Percentiles rank a stretch among this genome's conserved stretches.
Conservation (phyloP, 2,888 invertebrate genomes). For the Drosophila borborema region DNA sequence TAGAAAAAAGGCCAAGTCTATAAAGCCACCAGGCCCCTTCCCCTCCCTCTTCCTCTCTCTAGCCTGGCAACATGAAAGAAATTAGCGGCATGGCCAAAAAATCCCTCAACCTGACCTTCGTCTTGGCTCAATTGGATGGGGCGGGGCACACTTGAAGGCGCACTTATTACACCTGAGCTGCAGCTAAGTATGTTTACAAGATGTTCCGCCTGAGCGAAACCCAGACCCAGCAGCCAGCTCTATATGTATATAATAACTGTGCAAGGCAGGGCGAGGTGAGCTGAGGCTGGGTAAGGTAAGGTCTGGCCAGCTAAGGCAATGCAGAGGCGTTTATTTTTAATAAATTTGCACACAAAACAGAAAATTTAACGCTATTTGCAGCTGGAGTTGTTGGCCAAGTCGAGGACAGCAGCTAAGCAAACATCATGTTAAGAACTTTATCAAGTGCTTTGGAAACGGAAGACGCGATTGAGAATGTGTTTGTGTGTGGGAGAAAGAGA, state of each 20-base stretch:
- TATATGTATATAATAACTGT: neutral
- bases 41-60: neutral
- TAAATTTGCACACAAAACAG: slow-evolving; percentile 62
- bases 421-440: slow-evolving; percentile 9
- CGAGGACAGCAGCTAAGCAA: slow-evolving; percentile 8
- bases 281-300: no score
- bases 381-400: neutral
- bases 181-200: slow-evolving; percentile 80
- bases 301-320: neutral
- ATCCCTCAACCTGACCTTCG: slow-evolving; percentile 45
- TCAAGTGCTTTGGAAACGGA: slow-evolving; percentile 1
- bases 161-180: slow-evolving; percentile 79
- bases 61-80: slow-evolving; percentile 67
- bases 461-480: neutral
- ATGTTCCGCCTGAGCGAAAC: slow-evolving; percentile 65
- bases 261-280: neutral
- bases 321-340: slow-evolving; percentile 67
- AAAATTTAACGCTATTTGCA: slow-evolving; percentile 2
- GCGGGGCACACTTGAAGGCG: slow-evolving; percentile 67
- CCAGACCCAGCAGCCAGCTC: slow-evolving; percentile 1
- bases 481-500: no score
- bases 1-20: slow-evolving; percentile 26
- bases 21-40: neutral
- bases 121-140: slow-evolving; percentile 11
- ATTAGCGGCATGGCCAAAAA: slow-evolving; percentile 74